Base-by-base conservation (phyloP, 2,113 vertebrate genomes). In the Taurulus bubalis region DNA sequence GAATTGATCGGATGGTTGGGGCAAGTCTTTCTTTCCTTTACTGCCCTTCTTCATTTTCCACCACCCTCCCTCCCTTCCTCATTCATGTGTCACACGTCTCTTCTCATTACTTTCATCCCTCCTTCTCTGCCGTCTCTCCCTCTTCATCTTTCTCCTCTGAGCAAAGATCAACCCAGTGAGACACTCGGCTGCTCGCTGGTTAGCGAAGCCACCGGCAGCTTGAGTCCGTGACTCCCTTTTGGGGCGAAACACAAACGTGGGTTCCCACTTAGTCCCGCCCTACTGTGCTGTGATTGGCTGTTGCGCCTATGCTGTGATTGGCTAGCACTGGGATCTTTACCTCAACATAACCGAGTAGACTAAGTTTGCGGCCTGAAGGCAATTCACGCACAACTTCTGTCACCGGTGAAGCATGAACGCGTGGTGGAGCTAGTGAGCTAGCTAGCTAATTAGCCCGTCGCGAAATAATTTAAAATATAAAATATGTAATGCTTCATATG, bases 1-100 rank as follows among this genome's bases (percentile, higher is more conserved):
- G 62, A 75, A 85, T 71, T 81, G 85, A 89, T 91, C 53, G 67
- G 85, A 81, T 80, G 67, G 63, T 55, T 12, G 64, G 73, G 74
- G 63, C 63, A 36, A 36, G 14, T 78, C 67, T 77, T 47, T 79
- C 34, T 75, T 40, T 49, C 4, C 59, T 12, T 60, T 60, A 28
- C 82, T 69, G 71, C 59, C n/a, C 65, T 38, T 47, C 51, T 65
- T 42, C 16, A 22, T 60, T 26, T 63, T 60, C 67, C 76, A 15
- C 40, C 40, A 0, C 42, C 66, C 64, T 32, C 80, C 47, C 64
- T 56, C 65, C 40, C 64, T 77, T 69, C 72, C n/a, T 60, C 70
- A 0, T 68, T 34, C 74, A 56, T 73, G 74, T 82, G 74, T 86
- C 79, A 68, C 72, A 58, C 28, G 65, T 80, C 80, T 75, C 65